Conservation (phyloP, 1,140 invertebrate species). For the Metopolophium dirhodum region DNA sequence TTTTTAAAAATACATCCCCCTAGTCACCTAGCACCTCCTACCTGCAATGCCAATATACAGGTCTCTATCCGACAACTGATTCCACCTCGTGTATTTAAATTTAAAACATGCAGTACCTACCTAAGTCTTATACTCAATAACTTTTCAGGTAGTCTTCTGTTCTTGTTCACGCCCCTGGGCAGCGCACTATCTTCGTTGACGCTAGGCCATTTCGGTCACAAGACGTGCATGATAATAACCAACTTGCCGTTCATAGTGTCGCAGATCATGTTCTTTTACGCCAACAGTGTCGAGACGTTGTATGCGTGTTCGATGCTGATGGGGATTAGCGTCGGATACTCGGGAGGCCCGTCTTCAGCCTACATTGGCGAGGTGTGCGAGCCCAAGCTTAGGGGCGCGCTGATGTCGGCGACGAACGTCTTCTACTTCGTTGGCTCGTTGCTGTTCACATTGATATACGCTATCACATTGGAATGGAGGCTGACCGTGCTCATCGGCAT, state of each 20-base stretch:
- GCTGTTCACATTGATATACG: neutral
- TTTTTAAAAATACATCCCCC: too few relatives aligned
- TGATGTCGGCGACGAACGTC: slow-evolving; percentile 48
- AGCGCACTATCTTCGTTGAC: slow-evolving; percentile 57
- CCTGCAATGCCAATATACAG: too few relatives aligned
- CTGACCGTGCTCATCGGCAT: slow-evolving; percentile 53
- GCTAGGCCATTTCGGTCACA: slow-evolving; percentile 58
- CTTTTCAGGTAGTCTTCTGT: slow-evolving; percentile 59
- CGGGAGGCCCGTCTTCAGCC: slow-evolving; percentile 65
- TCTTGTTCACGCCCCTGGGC: slow-evolving; percentile 58
- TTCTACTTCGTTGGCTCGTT: slow-evolving; percentile 50
- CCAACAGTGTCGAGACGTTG: slow-evolving; percentile 49
- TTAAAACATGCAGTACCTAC: too few relatives aligned
- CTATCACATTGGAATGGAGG: slow-evolving; percentile 52
- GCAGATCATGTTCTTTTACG: slow-evolving; percentile 59
- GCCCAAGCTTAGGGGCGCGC: slow-evolving; percentile 58
- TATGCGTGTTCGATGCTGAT: slow-evolving; percentile 58
- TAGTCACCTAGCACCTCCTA: too few relatives aligned
- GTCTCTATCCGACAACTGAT: too few relatives aligned
- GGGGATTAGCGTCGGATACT: slow-evolving; percentile 64
- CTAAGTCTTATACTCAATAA: neutral
- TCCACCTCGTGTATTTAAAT: too few relatives aligned
- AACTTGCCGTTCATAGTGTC: slow-evolving; percentile 59
- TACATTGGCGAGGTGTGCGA: slow-evolving; percentile 67
- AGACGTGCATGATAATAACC: slow-evolving; percentile 59